Evolutionary conservation across 1,140 invertebrate genomes (phyloP).

Genomic region (Araneus ventricosus): DNA sequence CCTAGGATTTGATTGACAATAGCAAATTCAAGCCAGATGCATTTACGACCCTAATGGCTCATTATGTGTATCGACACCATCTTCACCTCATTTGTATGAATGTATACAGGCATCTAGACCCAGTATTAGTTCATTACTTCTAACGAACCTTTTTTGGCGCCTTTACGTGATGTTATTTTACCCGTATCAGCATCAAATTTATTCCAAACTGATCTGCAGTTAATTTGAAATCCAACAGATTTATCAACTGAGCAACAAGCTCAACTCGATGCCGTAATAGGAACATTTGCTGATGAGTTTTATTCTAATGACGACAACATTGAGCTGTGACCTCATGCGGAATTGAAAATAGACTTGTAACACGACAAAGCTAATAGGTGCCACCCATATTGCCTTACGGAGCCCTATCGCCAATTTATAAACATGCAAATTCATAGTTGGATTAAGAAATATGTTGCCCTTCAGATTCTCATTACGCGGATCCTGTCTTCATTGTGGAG

Average conservation of each 20-base stretch:
- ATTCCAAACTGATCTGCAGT: no score
- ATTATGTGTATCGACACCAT: neutral
- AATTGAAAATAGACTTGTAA: conserved; percentile 9
- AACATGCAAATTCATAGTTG: no score
- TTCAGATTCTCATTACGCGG: no score
- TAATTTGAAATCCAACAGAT: neutral
- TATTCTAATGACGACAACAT: neutral
- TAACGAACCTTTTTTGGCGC: neutral
- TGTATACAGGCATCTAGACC: neutral
- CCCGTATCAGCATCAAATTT: neutral
- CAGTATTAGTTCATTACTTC: neutral
- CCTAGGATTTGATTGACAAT: neutral
- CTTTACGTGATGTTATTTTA: neutral
- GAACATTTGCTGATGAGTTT: neutral
- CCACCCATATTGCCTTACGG: no score
- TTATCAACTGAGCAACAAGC: neutral
- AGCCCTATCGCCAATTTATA: no score
- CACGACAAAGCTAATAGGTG: neutral
- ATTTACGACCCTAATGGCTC: neutral
- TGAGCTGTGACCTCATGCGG: neutral
- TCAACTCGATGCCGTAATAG: neutral
- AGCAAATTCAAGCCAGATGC: neutral
- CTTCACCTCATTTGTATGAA: neutral
- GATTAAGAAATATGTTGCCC: no score
- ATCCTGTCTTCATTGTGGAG: no score